phyloP scores from a whole-genome alignment of 2,113 vertebrate species.

The Aphelocoma coerulescens region DNA sequence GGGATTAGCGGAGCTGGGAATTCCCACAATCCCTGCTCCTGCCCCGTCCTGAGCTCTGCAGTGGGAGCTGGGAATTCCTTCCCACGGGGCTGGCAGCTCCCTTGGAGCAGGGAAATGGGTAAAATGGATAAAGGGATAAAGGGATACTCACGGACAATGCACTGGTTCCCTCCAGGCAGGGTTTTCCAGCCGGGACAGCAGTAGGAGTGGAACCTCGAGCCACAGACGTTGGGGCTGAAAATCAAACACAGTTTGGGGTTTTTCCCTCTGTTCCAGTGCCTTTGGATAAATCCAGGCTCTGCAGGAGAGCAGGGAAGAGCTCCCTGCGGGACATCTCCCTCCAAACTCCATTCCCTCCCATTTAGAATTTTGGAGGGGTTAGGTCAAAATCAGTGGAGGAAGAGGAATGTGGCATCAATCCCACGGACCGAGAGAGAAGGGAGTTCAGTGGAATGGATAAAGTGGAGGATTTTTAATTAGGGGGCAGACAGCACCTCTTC shows the following conservation, averaged over 20 bases:
- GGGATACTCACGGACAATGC: slow-evolving; percentile 95
- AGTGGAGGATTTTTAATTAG: background rate
- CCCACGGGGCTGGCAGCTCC: background rate
- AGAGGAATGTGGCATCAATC: background rate
- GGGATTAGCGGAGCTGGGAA: background rate
- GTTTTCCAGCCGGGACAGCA: slow-evolving; percentile 99
- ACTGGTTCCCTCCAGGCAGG: slow-evolving; percentile 94
- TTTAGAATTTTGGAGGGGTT: background rate
- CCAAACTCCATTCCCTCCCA: background rate
- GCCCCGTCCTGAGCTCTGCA: background rate
- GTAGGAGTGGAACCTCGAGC: slow-evolving; percentile 96
- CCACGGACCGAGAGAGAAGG: background rate
- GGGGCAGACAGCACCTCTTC: background rate
- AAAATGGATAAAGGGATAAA: accelerated
- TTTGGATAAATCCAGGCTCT: background rate
- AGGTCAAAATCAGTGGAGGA: background rate
- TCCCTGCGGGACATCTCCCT: background rate
- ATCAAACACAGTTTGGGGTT: background rate
- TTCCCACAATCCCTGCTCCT: background rate
- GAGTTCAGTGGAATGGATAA: background rate
- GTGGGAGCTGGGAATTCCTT: background rate
- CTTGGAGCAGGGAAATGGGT: background rate
- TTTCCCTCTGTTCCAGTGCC: background rate
- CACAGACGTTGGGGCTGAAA: slow-evolving; percentile 93
- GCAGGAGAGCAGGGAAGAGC: background rate